These are phyloP conservation scores for Laticauda colubrina DNA, from an alignment of 2,113 vertebrate genomes.

Conservation along the genomic window DNA sequence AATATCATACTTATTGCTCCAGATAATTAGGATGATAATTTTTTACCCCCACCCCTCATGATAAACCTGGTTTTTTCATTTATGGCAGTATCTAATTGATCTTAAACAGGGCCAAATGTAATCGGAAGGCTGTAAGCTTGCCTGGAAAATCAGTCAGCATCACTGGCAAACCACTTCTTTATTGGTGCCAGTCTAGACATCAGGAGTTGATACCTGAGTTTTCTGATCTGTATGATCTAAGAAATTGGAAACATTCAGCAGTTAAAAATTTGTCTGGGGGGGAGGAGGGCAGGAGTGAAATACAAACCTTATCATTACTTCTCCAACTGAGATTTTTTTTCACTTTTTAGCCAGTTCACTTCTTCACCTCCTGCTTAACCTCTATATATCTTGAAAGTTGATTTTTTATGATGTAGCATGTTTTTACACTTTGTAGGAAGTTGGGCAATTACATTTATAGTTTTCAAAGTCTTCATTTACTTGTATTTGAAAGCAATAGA, in stretches of 20 bases:
- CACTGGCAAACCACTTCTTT: background rate
- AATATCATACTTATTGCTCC: background rate
- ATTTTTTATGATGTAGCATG: background rate
- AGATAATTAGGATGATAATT: background rate
- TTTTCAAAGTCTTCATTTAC: background rate
- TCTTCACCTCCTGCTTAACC: background rate
- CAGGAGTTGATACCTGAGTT: background rate
- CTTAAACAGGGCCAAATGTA: background rate
- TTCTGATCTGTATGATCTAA: background rate
- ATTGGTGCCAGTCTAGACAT: background rate
- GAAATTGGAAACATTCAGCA: constrained; percentile 12
- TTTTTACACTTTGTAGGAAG: background rate
- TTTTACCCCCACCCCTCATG: background rate
- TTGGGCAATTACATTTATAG: background rate
- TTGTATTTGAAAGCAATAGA: background rate
- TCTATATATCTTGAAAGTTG: background rate
- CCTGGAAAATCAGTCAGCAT: background rate
- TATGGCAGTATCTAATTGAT: background rate
- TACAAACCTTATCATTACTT: background rate
- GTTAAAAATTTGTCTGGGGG: background rate
- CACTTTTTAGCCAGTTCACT: background rate
- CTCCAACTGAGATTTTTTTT: background rate
- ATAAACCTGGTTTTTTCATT: background rate
- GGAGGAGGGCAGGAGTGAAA: background rate
- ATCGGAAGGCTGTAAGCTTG: background rate